Conservation (phyloP, 2,888 invertebrate genomes). For the Dicranocentrus wangi region DNA sequence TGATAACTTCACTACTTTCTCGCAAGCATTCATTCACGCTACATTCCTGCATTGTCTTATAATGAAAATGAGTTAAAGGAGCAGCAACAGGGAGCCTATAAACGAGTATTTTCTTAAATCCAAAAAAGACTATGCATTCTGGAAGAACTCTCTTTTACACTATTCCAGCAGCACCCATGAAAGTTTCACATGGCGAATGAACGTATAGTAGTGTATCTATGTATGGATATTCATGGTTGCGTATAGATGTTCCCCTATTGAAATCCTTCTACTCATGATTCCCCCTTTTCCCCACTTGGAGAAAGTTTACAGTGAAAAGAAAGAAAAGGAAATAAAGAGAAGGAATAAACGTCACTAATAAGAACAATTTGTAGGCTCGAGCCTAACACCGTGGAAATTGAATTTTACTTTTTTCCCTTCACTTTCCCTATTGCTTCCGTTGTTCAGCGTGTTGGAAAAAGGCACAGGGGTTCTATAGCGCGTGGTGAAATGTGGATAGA, state of each 20-base stretch:
- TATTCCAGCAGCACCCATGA: conserved; percentile 32
- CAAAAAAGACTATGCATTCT: background rate
- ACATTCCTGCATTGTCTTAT: conserved; percentile 36
- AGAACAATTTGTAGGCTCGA: conserved; percentile 60
- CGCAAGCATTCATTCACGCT: no score
- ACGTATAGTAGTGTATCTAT: no score
- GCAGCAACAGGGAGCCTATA: conserved; percentile 51
- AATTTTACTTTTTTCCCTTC: conserved; percentile 46
- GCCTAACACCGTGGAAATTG: conserved; percentile 59
- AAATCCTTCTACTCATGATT: conserved; percentile 37
- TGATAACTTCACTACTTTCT: conserved; percentile 37
- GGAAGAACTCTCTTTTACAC: conserved; percentile 14
- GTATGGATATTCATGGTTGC: background rate
- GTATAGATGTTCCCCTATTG: conserved; percentile 6
- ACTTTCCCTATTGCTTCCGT: background rate
- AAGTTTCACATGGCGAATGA: conserved; percentile 33
- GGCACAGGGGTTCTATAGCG: no score
- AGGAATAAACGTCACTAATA: conserved; percentile 63
- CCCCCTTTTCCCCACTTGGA: conserved; percentile 6
- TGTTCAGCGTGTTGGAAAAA: no score
- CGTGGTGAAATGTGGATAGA: no score
- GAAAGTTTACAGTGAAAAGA: conserved; percentile 21
- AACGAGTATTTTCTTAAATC: background rate
- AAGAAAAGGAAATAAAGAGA: conserved; percentile 57
- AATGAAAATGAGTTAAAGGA: conserved; percentile 29